Conservation (phyloP, 2,888 invertebrate species). For the Hirtodrosophila histrioides region DNA sequence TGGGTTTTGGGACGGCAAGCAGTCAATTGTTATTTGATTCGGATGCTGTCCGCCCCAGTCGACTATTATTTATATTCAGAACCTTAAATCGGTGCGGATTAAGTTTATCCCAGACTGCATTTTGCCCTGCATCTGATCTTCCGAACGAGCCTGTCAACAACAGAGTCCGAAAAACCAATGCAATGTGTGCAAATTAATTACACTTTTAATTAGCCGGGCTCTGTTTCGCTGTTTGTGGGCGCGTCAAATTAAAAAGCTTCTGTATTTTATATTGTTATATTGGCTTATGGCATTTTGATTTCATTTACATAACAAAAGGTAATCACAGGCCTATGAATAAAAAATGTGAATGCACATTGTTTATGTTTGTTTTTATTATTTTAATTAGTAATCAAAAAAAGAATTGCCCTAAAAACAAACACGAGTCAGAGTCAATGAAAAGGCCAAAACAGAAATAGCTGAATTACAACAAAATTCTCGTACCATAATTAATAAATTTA, state of each 20-base stretch:
- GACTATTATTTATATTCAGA: background rate
- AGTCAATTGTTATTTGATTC: constrained; percentile 35
- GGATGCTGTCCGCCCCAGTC: constrained; percentile 8
- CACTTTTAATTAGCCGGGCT: constrained; percentile 49
- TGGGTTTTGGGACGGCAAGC: constrained; percentile 4
- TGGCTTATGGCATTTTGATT: constrained; percentile 15
- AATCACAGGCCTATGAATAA: constrained; percentile 44
- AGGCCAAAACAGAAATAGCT: constrained; percentile 3
- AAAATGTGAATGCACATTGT: constrained; percentile 31
- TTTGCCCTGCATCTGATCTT: background rate
- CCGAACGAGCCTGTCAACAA: constrained; percentile 6
- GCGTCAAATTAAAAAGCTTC: constrained; percentile 1
- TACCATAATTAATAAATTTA: too few species aligned
- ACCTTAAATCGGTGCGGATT: background rate
- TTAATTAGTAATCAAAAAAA: constrained; percentile 38
- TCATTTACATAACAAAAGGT: constrained; percentile 12
- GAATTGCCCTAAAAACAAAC: background rate
- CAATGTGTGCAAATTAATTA: constrained; percentile 52
- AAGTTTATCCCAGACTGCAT: background rate
- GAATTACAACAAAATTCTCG: background rate
- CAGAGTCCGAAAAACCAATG: constrained; percentile 24
- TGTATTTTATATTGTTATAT: constrained; percentile 12
- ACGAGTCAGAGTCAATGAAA: too few species aligned
- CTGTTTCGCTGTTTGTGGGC: constrained; percentile 19
- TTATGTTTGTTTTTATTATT: constrained; percentile 29